Evolutionary conservation across 2,888 invertebrate species (phyloP), one percentile per base, ranked within the genome.

Genomic region (Atrina japonica): DNA sequence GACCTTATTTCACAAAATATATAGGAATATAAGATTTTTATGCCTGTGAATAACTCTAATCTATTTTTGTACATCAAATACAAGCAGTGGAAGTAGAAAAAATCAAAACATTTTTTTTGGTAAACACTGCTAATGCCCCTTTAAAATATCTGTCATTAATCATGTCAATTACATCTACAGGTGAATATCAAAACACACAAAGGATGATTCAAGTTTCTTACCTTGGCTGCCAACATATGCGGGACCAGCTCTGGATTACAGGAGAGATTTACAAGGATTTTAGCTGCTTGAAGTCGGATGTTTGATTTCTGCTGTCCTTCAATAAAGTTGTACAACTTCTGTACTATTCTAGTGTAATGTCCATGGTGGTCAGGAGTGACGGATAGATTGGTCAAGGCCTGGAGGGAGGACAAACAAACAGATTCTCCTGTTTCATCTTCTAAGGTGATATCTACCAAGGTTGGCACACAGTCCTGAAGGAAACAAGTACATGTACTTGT

Each of bases 161-260:
- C n/a, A n/a, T n/a, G n/a, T n/a, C n/a, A n/a, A n/a, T n/a, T n/a
- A n/a, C n/a, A n/a, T n/a, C n/a, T n/a, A n/a, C n/a, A n/a, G n/a
- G n/a, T n/a, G n/a, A n/a, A n/a, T n/a, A n/a, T n/a, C n/a, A n/a
- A n/a, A n/a, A n/a, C n/a, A n/a, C n/a, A n/a, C n/a, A n/a, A n/a
- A n/a, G n/a, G n/a, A n/a, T n/a, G n/a, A n/a, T n/a, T n/a, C n/a
- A n/a, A n/a, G 5, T n/a, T 11, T 60, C 73, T 76, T 86, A 93
- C 93, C 91, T 93, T 92, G 49, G 93, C 92, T 70, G 93, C 93
- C 56, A 93, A 87, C 43, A 93, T 88, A 80, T 92, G 92, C 7
- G 93, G 93, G 53, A 93, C 92, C 91, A 93, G 92, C 71, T 92
- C 92, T 73, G 92, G 90, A 86, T 93, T 93, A 73, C 92, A 92